Base-by-base conservation (phyloP, 2,888 invertebrate species). In the Tinea pellionella region DNA sequence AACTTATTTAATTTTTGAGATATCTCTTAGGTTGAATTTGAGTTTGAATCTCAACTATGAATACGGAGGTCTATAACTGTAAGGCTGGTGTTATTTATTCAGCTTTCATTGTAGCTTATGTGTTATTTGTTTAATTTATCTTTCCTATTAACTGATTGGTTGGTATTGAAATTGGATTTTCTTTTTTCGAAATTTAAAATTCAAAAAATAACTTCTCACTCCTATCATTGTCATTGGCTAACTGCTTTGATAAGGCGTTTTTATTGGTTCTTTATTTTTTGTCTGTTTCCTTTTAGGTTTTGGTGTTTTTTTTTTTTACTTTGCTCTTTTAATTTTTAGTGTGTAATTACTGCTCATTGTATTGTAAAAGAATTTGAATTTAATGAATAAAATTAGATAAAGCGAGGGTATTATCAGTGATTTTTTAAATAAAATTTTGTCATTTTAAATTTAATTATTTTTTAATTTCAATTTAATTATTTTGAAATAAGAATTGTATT, bases 81-180 rank as follows among this genome's bases (percentile, higher is more conserved):
- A 24, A 24, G 24, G 24, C 24, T 3, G 24, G 24, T 24, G 24
- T 24, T 24, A 24, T 24, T 24, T 24, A 24, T 24, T 24, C 24
- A 24, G 85, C 86, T 87, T 87, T 87, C 87, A 79, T 80, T 84
- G 86, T 86, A 84, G 87, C 86, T 86, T 85, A 62, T 68, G 70
- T 77, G 72, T 74, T 70, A 64, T 65, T 66, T 67, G 61, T 62
- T 65, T 68, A 62, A 64, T 64, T 63, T 66, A 60, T 61, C 59
- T 19, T 47, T 24, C 9, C 53, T 2, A 53, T 53, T 24, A 6
- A 24, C 12, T 19, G 18, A 53, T 53, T 18, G 24, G 53, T 53
- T 13, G n/a, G n/a, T 9, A 7, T 30, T 30, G n/a, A 9, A 53
- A 53, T 18, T 19, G 53, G 16, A 53, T 18, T 53, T 9, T 24